Evolutionary conservation across 2,888 invertebrate species (phyloP).

Genomic region (Hololepta plana): DNA sequence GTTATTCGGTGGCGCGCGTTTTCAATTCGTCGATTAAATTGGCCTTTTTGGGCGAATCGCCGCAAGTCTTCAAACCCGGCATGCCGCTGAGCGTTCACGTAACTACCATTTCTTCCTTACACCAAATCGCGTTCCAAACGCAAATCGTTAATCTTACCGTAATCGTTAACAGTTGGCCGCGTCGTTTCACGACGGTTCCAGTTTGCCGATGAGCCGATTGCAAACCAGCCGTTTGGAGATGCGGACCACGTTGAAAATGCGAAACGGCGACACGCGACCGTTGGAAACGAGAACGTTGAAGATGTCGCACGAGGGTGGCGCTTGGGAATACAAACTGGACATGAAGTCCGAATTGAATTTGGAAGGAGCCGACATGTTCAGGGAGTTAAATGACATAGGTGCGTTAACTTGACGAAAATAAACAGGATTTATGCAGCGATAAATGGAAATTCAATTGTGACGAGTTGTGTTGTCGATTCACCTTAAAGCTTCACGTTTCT

Average conservation of each 20-base stretch:
- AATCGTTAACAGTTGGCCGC: conserved; percentile 46
- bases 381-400: conserved; percentile 19
- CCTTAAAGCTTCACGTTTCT: too few species aligned
- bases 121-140: conserved; percentile 3
- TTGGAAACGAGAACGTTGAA: conserved; percentile 44
- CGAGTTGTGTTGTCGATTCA: too few species aligned
- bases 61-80: conserved; percentile 88
- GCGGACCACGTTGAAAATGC: conserved; percentile 39
- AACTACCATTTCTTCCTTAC: conserved; percentile 21
- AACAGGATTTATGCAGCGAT: too few species aligned
- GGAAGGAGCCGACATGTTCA: conserved; percentile 17
- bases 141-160: not conserved
- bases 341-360: conserved; percentile 43
- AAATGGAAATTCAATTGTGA: too few species aligned
- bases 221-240: conserved; percentile 48
- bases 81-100: conserved; percentile 81
- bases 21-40: conserved; percentile 74
- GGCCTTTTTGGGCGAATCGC: conserved; percentile 71
- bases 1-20: conserved; percentile 72
- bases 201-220: conserved; percentile 45
- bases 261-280: conserved; percentile 42
- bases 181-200: conserved; percentile 82
- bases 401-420: too few species aligned
- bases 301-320: conserved; percentile 47
- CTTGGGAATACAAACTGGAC: conserved; percentile 73